phyloP scores from a whole-genome alignment of 2,888 invertebrate genomes.

The Synergus umbraculus region DNA sequence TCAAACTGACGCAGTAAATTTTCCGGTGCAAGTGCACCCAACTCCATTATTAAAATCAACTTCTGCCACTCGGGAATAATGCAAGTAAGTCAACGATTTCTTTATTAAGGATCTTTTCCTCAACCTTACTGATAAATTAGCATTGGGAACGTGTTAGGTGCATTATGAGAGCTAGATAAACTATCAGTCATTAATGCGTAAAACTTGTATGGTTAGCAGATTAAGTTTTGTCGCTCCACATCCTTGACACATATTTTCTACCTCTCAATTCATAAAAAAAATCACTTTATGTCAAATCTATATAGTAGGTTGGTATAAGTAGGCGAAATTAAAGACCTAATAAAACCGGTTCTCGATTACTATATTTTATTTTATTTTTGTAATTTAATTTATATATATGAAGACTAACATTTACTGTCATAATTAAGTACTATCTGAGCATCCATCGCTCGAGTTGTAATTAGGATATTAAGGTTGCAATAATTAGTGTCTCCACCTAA shows the following conservation, averaged over 20 bases:
- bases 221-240: constrained; percentile 36
- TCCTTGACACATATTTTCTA: constrained; percentile 33
- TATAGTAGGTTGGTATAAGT: not conserved
- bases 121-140: constrained; percentile 20
- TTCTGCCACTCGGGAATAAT: constrained; percentile 9
- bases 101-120: not conserved
- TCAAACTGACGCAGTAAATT: not conserved
- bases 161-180: constrained; percentile 29
- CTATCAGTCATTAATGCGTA: constrained; percentile 34
- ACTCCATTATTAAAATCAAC: not conserved
- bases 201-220: constrained; percentile 19
- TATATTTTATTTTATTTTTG: too few relatives aligned
- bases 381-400: not conserved
- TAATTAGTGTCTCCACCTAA: constrained; percentile 29
- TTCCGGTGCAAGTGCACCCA: not conserved
- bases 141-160: constrained; percentile 9
- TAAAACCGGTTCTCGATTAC: not conserved
- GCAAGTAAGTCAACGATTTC: constrained; percentile 30
- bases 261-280: constrained; percentile 1
- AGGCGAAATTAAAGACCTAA: not conserved
- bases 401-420: not conserved
- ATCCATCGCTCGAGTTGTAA: not conserved
- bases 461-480: constrained; percentile 5
- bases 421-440: not conserved
- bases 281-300: not conserved